These are phyloP conservation scores for Balanococcus diminutus DNA, from an alignment of 2,888 invertebrate species.

Conservation along the genomic window DNA sequence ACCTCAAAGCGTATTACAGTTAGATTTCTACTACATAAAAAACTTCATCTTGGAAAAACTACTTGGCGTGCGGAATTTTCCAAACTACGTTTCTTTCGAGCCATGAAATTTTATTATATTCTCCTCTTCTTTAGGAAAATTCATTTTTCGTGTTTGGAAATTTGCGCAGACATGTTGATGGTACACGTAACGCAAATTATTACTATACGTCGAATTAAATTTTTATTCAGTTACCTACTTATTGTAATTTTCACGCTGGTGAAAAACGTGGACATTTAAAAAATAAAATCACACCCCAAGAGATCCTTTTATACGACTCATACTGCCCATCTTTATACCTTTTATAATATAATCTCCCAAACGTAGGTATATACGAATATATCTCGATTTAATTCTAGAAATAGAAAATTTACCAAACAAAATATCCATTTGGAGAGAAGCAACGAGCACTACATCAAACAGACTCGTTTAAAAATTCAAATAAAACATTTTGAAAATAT, in stretches of 20 bases:
- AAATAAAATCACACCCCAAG: no score
- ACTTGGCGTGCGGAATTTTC: background rate
- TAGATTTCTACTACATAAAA: background rate
- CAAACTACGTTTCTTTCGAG: background rate
- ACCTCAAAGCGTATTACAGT: background rate
- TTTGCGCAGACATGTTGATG: background rate
- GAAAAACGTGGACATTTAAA: no score
- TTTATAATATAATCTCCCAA: no score
- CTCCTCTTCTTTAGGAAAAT: background rate
- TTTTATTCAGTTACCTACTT: background rate
- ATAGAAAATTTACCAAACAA: background rate
- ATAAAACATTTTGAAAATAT: background rate
- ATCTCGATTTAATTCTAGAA: background rate
- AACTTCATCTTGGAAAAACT: background rate
- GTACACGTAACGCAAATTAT: slow-evolving; percentile 7
- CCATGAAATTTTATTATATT: slow-evolving; percentile 31
- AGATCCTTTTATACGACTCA: no score
- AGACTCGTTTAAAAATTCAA: background rate
- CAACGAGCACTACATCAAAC: background rate
- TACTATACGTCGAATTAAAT: background rate
- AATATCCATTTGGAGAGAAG: background rate
- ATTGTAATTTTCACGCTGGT: no score
- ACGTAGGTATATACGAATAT: background rate
- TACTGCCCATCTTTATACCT: no score
- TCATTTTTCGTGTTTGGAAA: slow-evolving; percentile 34